A percentile compares a stretch with the other conserved stretches of the same genome.
phyloP scores from a whole-genome alignment of 1,140 invertebrate species.

The Drosophila pachea region DNA sequence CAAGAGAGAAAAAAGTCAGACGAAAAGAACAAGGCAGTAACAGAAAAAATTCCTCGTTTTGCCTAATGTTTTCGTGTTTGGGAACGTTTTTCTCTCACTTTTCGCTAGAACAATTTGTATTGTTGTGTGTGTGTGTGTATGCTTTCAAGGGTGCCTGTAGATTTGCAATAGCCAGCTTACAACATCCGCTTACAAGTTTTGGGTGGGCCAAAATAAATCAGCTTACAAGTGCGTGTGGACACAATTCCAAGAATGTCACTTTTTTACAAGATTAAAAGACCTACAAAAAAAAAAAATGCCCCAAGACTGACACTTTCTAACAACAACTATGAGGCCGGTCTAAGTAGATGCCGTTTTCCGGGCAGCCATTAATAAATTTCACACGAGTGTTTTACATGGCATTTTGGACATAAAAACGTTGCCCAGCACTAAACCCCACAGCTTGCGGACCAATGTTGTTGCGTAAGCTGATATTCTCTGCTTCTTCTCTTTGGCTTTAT shows the following conservation, averaged over 20 bases:
- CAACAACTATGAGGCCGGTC: slow-evolving; percentile 37
- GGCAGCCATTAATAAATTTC: slow-evolving; percentile 71
- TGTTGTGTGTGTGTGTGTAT: neutral
- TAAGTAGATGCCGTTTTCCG: slow-evolving; percentile 26
- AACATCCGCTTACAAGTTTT: slow-evolving; percentile 69
- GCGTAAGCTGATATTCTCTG: slow-evolving; percentile 57
- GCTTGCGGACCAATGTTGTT: slow-evolving; percentile 35
- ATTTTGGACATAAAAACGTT: slow-evolving; percentile 22
- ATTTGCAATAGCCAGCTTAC: slow-evolving; percentile 63
- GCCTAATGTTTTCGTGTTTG: slow-evolving; percentile 30
- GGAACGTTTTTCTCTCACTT: slow-evolving; percentile 18
- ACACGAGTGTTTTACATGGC: slow-evolving; percentile 61
- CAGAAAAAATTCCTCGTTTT: slow-evolving; percentile 12
- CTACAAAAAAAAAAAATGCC: neutral
- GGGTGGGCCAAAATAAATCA: slow-evolving; percentile 45
- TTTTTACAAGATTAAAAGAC: slow-evolving; percentile 27
- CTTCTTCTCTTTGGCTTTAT: slow-evolving; percentile 44
- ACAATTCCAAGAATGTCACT: slow-evolving; percentile 57
- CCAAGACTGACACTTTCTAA: slow-evolving; percentile 47
- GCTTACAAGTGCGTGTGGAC: slow-evolving; percentile 25
- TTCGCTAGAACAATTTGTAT: slow-evolving; percentile 53
- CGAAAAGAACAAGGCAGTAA: slow-evolving; percentile 10
- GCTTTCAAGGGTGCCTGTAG: slow-evolving; percentile 27
- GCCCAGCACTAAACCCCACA: slow-evolving; percentile 2
- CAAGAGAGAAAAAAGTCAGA: neutral